Base-by-base conservation (phyloP, 2,888 invertebrate species). In the Colostygia pectinataria region DNA sequence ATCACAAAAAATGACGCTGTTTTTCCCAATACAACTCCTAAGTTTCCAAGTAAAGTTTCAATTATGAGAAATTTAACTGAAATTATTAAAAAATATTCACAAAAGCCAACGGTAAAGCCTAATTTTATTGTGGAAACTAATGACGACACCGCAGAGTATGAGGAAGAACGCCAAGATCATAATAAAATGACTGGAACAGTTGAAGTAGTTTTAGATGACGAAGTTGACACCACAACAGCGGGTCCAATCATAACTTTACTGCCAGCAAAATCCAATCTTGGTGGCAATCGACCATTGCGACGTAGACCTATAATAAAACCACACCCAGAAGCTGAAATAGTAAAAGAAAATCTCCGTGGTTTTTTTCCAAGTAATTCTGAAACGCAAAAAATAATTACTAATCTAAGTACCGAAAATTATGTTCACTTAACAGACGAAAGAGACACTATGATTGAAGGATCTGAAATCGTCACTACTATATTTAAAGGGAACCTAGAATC, bases 191-290 rank as follows among this genome's bases (percentile, higher is more conserved):
- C 76, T 25, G 89, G 89, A 25, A 82, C 78, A 9, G 88, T 89
- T 24, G 89, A 89, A 74, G 81, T 88, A n/a, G 82, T 88, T 12
- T 74, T 78, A 7, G 88, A 89, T 45, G 89, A 87, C 15, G 83
- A 83, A 52, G 48, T 84, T 46, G 83, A 84, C 48, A 71, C 74
- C n/a, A 88, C 88, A 25, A 86, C 89, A 10, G 62, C 81, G 9
- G 74, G 42, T 14, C 24, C 68, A 52, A 76, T 90, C 8, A 85
- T 91, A 10, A 96, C 95, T 0, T 77, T 96, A 29, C 83, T 95
- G 46, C 96, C 96, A 0, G 95, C 93, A 0, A 94, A 95, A 68
- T 96, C 96, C 1, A 96, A 96, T 77, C 92, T 95, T 0, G 95
- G 95, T 0, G 91, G 95, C 3, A 93, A 93, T 47, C 87, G 94